Base-by-base conservation (phyloP, 2,797 vertebrate species). In the Garrulus glandarius region DNA sequence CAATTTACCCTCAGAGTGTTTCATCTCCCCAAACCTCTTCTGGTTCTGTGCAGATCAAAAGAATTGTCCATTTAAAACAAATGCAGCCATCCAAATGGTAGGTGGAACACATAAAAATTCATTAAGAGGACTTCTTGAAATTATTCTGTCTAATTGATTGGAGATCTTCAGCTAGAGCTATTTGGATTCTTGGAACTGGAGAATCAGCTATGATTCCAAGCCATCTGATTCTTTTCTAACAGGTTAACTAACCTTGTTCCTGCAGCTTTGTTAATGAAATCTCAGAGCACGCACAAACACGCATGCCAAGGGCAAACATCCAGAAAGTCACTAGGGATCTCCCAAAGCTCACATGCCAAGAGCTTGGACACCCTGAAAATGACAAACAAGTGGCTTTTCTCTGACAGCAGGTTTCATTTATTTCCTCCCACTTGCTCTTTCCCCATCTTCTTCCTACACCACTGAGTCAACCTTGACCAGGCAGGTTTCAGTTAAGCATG, bases 341-440 rank as follows among this genome's bases (percentile, higher is more conserved):
- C 90, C 77, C 71, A 93, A 50, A 84, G 71, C 86, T 91, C 77
- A 63, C 85, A 68, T n/a, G 53, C 80, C 90, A 89, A 82, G 49
- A 87, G 64, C 77, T 74, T 82, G 85, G 83, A 39, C 87, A 82
- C 77, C 83, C 64, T 87, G 70, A 77, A 93, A 76, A 86, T 67
- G 36, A 95, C 74, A 95, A 95, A 86, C 70, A 87, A 96, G 91
- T 65, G 41, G 44, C 74, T 94, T 89, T 92, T 87, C 64, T 77
- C 90, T 93, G 68, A 89, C 67, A 96, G 84, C 77, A 94, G 56
- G 44, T 90, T 96, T 77, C 90, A 95, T 84, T 94, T 94, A 82
- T 93, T 94, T 84, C 87, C 89, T 95, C 76, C 94, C 87, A 96
- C 92, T 93, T 92, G 82, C 47, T 86, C 87, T 92, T 95, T 93